Evolutionary conservation across 2,888 invertebrate genomes (phyloP), one percentile per base, ranked within the genome.

Genomic region (Spicauda simplicius): DNA sequence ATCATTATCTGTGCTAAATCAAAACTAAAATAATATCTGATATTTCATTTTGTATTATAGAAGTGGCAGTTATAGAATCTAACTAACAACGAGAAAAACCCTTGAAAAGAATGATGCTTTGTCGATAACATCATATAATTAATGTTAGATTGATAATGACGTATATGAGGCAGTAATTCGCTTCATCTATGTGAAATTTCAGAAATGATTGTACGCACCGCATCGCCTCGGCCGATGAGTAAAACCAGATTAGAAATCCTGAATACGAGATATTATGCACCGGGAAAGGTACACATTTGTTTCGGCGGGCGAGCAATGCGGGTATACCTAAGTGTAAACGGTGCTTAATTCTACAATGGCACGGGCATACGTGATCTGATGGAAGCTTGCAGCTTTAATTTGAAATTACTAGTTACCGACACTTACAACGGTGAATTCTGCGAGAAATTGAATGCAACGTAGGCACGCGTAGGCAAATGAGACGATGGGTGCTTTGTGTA

Each of bases 211-310:
- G 59, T 70, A 72, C 30, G 48, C 71, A 73, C 61, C 71, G 74
- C 72, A 73, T 74, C 70, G 73, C 70, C 71, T 59, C 70, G 71
- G 54, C 57, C 11, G 19, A 16, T 20, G 19, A 69, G 69, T 69
- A 70, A 73, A 70, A 72, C 68, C 72, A 72, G 77, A 77, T 78
- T 77, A 77, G 78, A 75, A 76, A 77, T 74, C 70, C 71, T 67
- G 74, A 53, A 67, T 59, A 71, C 73, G 72, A 72, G 72, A 71
- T 72, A 12, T 37, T 37, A 72, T 70, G 72, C 67, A 62, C 71
- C 71, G 73, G 71, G 72, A 71, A 74, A 74, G 74, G 76, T 76
- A 75, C 76, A 76, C 73, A 76, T 76, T 77, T 73, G 76, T 72
- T 76, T 74, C 69, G 70, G 66, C 60, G 65, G 64, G 58, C 64